Conservation (phyloP, 2,888 invertebrate species). For the Odiellus spinosus region DNA sequence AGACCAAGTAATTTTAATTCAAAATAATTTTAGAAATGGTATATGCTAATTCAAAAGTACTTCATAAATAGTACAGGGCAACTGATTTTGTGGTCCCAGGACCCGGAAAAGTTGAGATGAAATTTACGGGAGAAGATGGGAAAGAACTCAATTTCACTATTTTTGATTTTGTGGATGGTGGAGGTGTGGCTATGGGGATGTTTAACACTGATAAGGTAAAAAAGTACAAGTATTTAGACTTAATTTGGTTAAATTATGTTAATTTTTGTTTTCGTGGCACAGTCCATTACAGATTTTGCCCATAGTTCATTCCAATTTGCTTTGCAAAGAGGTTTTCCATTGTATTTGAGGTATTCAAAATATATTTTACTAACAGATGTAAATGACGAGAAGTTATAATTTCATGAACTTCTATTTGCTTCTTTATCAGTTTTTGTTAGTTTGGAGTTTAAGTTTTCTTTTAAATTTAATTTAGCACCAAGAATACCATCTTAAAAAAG, state of each 20-base stretch:
- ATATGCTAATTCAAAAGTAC: not conserved
- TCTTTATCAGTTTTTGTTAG: too few relatives aligned
- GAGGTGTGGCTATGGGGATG: constrained; percentile 85
- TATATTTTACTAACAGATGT: not conserved
- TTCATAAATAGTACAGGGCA: constrained; percentile 55
- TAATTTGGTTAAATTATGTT: not conserved
- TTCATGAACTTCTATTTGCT: too few relatives aligned
- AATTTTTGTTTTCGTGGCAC: constrained; percentile 1
- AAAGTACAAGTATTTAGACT: not conserved
- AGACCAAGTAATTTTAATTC: constrained; percentile 60
- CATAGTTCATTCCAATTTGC: constrained; percentile 87
- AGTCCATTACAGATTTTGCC: constrained; percentile 62
- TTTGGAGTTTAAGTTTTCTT: constrained; percentile 1
- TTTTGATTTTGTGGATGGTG: constrained; percentile 54
- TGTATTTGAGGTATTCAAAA: constrained; percentile 52
- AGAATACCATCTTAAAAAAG: constrained; percentile 89
- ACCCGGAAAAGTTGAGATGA: constrained; percentile 68
- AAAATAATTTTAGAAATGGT: not conserved
- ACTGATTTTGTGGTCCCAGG: constrained; percentile 91
- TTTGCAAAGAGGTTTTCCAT: constrained; percentile 62
- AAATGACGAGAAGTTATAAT: not conserved
- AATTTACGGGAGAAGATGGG: constrained; percentile 49
- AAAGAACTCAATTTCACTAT: constrained; percentile 54
- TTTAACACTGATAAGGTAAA: constrained; percentile 73
- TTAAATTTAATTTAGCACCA: constrained; percentile 40